Conservation (phyloP, 92 coral and sea anemone species). For the Siderastrea radians region DNA sequence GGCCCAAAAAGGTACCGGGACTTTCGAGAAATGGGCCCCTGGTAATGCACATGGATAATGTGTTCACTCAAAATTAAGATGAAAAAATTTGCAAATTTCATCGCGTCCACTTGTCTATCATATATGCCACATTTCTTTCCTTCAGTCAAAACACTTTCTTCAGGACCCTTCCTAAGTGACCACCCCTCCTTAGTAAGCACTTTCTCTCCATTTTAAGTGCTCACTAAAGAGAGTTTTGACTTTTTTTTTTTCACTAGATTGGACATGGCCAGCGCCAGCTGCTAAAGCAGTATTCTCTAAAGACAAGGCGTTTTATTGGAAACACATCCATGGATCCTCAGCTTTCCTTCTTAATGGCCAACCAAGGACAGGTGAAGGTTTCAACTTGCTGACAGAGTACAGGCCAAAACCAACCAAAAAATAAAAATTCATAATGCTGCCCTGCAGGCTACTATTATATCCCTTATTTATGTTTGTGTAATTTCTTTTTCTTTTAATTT, state of each 20-base stretch:
- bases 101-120: too few relatives aligned
- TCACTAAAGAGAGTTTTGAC: background rate
- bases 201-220: background rate
- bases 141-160: too few relatives aligned
- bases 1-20: too few relatives aligned
- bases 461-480: too few relatives aligned
- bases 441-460: too few relatives aligned
- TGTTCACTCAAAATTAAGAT: too few relatives aligned
- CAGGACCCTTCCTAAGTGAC: too few relatives aligned
- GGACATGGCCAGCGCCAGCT: constrained; percentile 94
- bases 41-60: too few relatives aligned
- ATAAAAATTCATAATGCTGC: background rate
- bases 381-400: background rate
- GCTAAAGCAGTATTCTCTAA: constrained; percentile 85
- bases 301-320: constrained; percentile 92
- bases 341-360: constrained; percentile 96
- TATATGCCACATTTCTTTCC: too few relatives aligned
- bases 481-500: background rate
- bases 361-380: constrained; percentile 85
- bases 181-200: too few relatives aligned
- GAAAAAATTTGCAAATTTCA: too few relatives aligned
- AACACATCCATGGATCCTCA: constrained; percentile 99
- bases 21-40: too few relatives aligned
- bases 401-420: background rate
- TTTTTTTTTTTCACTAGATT: constrained; percentile 50